Evolutionary conservation across 2,888 invertebrate species (phyloP).

Genomic region (Phragmatobia fuliginosa): DNA sequence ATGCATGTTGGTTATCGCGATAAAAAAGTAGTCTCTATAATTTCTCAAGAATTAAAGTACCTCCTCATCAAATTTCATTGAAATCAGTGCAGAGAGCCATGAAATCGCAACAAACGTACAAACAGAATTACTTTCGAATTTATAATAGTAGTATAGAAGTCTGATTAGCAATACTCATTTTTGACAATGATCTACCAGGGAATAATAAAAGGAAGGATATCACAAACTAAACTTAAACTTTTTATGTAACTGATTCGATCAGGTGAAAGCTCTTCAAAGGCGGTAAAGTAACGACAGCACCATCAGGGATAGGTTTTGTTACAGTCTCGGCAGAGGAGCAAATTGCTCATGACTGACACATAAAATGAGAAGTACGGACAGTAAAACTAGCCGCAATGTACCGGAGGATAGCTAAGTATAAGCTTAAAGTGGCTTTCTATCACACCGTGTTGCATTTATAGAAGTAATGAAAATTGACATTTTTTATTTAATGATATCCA

Average conservation of each 20-base stretch:
- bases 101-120: no score
- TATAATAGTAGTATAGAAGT: no score
- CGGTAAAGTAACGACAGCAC: constrained; percentile 22
- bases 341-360: constrained; percentile 65
- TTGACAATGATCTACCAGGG: not conserved
- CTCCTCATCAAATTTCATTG: no score
- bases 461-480: not conserved
- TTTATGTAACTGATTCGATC: not conserved
- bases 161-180: not conserved
- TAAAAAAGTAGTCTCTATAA: no score
- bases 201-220: not conserved
- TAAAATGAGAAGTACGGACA: constrained; percentile 73
- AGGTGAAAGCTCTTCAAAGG: constrained; percentile 21
- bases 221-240: not conserved
- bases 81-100: no score
- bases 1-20: no score
- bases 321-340: constrained; percentile 48
- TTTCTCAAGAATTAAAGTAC: no score
- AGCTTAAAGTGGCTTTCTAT: constrained; percentile 56
- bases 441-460: constrained; percentile 56
- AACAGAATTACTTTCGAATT: no score
- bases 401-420: constrained; percentile 68
- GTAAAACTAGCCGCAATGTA: constrained; percentile 74
- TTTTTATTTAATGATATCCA: not conserved
- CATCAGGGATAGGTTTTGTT: constrained; percentile 54